Evolutionary conservation across 2,113 vertebrate genomes (phyloP).

Genomic region (Phyllostomus hastatus): DNA sequence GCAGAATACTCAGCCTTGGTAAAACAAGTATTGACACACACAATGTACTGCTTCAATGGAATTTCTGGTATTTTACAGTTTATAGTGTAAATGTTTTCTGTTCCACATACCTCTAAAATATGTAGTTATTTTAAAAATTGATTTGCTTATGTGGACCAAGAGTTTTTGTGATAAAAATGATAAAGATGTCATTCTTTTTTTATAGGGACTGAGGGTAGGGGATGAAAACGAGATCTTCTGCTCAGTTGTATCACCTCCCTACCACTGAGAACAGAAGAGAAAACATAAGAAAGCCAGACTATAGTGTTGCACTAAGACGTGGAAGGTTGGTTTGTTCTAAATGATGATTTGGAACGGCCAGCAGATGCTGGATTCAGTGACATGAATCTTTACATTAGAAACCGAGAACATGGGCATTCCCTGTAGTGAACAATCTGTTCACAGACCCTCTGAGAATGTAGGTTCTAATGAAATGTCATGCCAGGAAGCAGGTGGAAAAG

Average conservation of each 20-base stretch:
- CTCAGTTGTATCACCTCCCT: neutral
- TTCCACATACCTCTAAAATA: constrained; percentile 25
- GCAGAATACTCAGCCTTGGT: constrained; percentile 57
- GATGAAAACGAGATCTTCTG: neutral
- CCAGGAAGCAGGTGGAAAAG: neutral
- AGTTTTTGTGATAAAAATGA: neutral
- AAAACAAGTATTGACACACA: constrained; percentile 49
- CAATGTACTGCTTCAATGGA: constrained; percentile 21
- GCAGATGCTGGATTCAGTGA: neutral
- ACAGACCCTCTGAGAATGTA: neutral
- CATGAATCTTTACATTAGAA: neutral
- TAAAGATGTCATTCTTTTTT: neutral
- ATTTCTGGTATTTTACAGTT: constrained; percentile 75
- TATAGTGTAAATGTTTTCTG: constrained; percentile 35
- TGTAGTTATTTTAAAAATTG: constrained; percentile 22
- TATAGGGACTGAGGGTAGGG: neutral
- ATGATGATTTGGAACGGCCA: neutral
- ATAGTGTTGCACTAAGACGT: neutral
- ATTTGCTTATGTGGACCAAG: neutral
- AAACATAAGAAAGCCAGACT: neutral
- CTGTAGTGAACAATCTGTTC: neutral
- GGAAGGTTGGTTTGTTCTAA: neutral
- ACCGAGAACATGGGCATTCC: neutral
- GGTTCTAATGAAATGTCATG: neutral
- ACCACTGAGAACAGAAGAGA: neutral